phyloP scores from a whole-genome alignment of 1,140 invertebrate genomes.

The Lasioglossum baleicum region DNA sequence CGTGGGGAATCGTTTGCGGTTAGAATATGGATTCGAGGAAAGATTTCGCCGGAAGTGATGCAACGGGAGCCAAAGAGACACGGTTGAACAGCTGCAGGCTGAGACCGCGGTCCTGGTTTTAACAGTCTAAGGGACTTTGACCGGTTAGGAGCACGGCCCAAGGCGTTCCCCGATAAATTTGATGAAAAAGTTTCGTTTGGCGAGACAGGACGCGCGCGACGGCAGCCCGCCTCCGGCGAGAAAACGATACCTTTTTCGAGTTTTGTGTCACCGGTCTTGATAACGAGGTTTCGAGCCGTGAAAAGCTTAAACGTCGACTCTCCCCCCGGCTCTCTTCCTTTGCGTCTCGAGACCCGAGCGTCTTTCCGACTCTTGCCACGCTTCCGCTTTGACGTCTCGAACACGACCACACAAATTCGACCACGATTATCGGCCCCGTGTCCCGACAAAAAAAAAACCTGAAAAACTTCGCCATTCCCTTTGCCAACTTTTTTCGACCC shows the following conservation, averaged over 20 bases:
- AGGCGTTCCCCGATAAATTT: slow-evolving; percentile 45
- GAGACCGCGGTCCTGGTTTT: not conserved
- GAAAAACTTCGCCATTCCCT: no score
- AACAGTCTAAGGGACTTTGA: slow-evolving; percentile 32
- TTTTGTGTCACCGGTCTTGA: slow-evolving; percentile 29
- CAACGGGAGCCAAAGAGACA: not conserved
- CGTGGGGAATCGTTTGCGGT: no score
- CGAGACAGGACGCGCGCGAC: not conserved
- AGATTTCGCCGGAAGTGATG: not conserved
- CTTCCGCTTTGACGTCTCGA: slow-evolving; percentile 1
- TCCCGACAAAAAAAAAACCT: not conserved
- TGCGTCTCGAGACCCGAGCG: not conserved
- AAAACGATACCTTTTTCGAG: slow-evolving; percentile 42
- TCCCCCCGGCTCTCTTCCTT: not conserved
- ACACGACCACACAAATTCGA: slow-evolving; percentile 2
- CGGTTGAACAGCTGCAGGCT: slow-evolving; percentile 15
- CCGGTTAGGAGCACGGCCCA: slow-evolving; percentile 24
- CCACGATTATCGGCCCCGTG: not conserved
- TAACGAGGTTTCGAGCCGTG: slow-evolving; percentile 43
- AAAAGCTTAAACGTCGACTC: slow-evolving; percentile 36
- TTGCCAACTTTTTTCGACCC: no score
- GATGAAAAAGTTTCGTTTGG: slow-evolving; percentile 45
- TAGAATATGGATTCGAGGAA: not conserved
- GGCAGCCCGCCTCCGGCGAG: not conserved
- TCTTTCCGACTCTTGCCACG: not conserved